Evolutionary conservation across 2,113 vertebrate species (phyloP), one percentile per base, ranked within the genome.

Genomic region (Ameiurus melas): DNA sequence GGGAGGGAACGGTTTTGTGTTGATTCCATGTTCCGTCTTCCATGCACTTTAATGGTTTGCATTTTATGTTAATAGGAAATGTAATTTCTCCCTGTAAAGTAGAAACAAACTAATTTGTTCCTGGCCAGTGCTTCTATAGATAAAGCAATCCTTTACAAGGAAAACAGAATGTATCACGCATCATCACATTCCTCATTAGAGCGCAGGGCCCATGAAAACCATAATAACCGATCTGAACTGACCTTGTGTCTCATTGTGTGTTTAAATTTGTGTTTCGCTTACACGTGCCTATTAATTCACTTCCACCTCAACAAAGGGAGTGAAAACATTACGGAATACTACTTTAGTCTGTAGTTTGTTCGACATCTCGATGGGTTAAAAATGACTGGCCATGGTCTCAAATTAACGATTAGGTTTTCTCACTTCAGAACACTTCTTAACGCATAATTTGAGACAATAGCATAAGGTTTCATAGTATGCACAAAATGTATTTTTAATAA

Each of bases 161-260:
- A 85, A 47, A 33, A 8, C 19, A 51, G 25, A 82, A 68, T 36
- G 84, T 78, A 89, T 87, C 82, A 86, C 73, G 81, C 84, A 84
- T 75, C 91, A 91, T 85, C 80, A 89, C 86, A 90, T 89, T 90
- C 58, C 85, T 85, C 85, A 89, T 92, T 92, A 89, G 55, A 83
- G 33, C 22, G 57, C 57, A 83, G 80, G 58, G 36, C 14, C 58
- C 57, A 36, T 83, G 80, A 83, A 60, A 58, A 83, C 57, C 80
- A 86, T 77, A 73, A 82, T 60, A 62, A 22, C 43, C 19, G 75
- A 86, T 87, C 62, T 77, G 25, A 43, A 77, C 30, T 57, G 13
- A n/a, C 20, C 25, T 13, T 16, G 47, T 80, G n/a, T 33, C 51
- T 57, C 51, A 7, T 5, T 60, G 55, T 7, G 16, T 43, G 57